Evolutionary conservation across 2,797 vertebrate species (phyloP).

Genomic region (Labroides dimidiatus): DNA sequence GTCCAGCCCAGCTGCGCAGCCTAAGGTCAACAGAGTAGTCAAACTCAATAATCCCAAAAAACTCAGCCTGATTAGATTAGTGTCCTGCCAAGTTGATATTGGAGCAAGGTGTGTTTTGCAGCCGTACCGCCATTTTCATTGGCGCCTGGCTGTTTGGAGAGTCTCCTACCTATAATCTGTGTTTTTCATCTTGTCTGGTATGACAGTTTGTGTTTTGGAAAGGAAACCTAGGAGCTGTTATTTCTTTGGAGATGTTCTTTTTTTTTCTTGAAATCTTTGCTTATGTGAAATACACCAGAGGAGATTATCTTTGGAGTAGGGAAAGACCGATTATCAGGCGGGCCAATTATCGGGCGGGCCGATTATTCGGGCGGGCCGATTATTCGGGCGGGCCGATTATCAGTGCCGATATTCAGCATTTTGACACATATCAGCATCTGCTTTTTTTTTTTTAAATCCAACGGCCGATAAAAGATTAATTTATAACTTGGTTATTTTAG

Average conservation of each 20-base stretch:
- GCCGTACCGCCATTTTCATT: slow-evolving; percentile 39
- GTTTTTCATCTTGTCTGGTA: slow-evolving; percentile 69
- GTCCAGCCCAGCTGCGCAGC: slow-evolving; percentile 54
- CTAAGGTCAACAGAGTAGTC: slow-evolving; percentile 43
- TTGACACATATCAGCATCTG: too few relatives aligned
- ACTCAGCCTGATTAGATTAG: slow-evolving; percentile 35
- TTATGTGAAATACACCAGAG: slow-evolving; percentile 12
- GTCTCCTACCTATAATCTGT: slow-evolving; percentile 53
- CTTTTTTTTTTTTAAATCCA: too few relatives aligned
- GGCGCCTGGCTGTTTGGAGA: slow-evolving; percentile 42
- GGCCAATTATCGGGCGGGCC: too few relatives aligned
- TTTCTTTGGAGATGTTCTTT: slow-evolving; percentile 19
- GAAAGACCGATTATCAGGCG: too few relatives aligned
- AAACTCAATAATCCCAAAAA: slow-evolving; percentile 28
- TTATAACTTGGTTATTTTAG: too few relatives aligned
- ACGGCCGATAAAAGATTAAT: too few relatives aligned
- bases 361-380: too few relatives aligned
- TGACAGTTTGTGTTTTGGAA: slow-evolving; percentile 53
- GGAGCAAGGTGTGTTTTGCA: slow-evolving; percentile 57
- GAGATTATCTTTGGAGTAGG: slow-evolving; percentile 5
- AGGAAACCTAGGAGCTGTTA: slow-evolving; percentile 28
- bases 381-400: too few relatives aligned
- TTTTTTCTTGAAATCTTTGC: slow-evolving; percentile 9
- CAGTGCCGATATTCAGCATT: too few relatives aligned
- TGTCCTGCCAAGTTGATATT: slow-evolving; percentile 50